Conservation (phyloP, 2,797 vertebrate genomes). For the Ceryle rudis region DNA sequence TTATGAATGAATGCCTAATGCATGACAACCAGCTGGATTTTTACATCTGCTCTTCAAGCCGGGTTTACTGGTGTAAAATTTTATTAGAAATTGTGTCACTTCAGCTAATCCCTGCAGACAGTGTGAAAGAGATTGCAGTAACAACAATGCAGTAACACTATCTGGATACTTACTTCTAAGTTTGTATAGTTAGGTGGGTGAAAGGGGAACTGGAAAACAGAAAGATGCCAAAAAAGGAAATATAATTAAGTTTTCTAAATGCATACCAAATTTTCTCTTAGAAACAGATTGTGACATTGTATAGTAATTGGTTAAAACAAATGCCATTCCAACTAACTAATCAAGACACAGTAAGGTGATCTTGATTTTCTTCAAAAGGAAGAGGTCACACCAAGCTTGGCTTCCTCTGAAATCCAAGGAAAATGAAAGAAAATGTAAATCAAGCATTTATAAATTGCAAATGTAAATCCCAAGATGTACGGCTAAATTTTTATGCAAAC, state of each 20-base stretch:
- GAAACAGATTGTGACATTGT: background rate
- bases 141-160: background rate
- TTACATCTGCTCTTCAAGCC: constrained; percentile 42
- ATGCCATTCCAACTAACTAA: background rate
- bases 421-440: background rate
- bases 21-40: constrained; percentile 28
- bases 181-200: background rate
- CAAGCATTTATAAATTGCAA: background rate
- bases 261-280: background rate
- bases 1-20: constrained; percentile 66
- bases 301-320: background rate
- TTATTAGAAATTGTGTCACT: constrained; percentile 54
- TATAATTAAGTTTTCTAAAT: background rate
- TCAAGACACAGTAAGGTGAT: background rate
- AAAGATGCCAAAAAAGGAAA: background rate
- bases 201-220: background rate
- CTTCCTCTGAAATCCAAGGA: constrained; percentile 15
- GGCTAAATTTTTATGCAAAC: background rate
- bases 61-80: constrained; percentile 43
- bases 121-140: background rate
- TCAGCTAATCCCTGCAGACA: constrained; percentile 32
- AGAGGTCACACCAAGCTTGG: background rate
- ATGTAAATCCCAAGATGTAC: background rate
- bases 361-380: background rate
- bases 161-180: constrained; percentile 3